These are phyloP conservation scores for Dasypogon diadema DNA, from an alignment of 2,888 invertebrate genomes.

Conservation along the genomic window DNA sequence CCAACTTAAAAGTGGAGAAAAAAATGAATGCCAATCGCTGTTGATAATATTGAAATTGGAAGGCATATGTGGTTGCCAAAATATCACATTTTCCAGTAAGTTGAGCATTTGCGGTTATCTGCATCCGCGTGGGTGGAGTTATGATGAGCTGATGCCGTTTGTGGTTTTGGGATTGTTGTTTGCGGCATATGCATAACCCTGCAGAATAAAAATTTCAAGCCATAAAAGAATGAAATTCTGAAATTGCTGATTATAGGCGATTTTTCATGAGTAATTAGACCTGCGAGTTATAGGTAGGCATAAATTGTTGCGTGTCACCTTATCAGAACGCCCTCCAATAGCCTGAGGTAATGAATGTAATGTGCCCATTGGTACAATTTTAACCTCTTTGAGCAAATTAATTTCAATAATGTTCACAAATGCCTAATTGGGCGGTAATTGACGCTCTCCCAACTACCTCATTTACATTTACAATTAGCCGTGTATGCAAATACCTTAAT, in stretches of 20 bases:
- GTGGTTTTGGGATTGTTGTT: neutral
- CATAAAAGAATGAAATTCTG: neutral
- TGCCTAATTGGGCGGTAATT: conserved; percentile 30
- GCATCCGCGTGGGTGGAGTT: conserved; percentile 7
- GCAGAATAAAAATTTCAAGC: neutral
- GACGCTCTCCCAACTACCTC: conserved; percentile 4
- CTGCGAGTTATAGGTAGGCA: too few relatives aligned
- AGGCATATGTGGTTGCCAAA: conserved; percentile 28
- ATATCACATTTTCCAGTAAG: conserved; percentile 24
- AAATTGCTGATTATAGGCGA: too few relatives aligned
- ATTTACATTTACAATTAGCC: conserved; percentile 34
- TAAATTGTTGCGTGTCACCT: too few relatives aligned
- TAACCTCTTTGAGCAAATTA: neutral
- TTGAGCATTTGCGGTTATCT: neutral
- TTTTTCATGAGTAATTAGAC: too few relatives aligned
- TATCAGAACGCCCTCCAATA: neutral
- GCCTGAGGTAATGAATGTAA: neutral
- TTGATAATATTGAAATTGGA: conserved; percentile 17
- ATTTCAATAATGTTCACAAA: neutral
- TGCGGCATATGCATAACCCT: neutral
- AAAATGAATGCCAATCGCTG: conserved; percentile 22
- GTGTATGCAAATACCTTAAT: conserved; percentile 14
- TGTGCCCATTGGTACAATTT: neutral
- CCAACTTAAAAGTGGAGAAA: neutral
- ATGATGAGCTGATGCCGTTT: conserved; percentile 30